These are phyloP conservation scores for Morinoia aosen DNA, from an alignment of 2,888 invertebrate species.

Conservation along the genomic window DNA sequence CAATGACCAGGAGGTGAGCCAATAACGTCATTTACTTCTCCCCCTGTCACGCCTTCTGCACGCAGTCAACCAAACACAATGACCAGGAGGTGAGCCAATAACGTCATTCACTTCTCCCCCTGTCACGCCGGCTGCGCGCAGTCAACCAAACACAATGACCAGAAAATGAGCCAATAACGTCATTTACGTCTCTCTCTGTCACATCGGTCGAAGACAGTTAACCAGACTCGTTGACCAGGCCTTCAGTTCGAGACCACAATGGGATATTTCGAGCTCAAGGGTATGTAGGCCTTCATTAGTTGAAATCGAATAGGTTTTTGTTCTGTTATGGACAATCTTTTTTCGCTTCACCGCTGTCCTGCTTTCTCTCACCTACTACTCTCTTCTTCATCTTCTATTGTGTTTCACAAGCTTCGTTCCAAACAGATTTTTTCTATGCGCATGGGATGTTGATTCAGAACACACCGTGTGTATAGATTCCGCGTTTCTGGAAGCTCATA, in stretches of 20 bases:
- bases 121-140: slow-evolving; percentile 91
- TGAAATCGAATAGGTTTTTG: too few relatives aligned
- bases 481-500: too few relatives aligned
- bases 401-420: too few relatives aligned
- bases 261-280: too few relatives aligned
- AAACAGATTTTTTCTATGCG: too few relatives aligned
- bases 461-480: too few relatives aligned
- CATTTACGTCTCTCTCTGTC: slow-evolving; percentile 70
- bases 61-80: slow-evolving; percentile 74
- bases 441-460: too few relatives aligned
- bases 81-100: slow-evolving; percentile 40
- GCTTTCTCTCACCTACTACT: too few relatives aligned
- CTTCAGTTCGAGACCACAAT: background rate
- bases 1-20: slow-evolving; percentile 56
- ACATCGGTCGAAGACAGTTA: background rate
- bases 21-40: background rate
- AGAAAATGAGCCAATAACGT: slow-evolving; percentile 10
- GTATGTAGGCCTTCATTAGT: too few relatives aligned
- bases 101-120: background rate
- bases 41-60: slow-evolving; percentile 90
- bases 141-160: slow-evolving; percentile 69
- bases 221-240: background rate
- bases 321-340: too few relatives aligned
- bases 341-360: too few relatives aligned
- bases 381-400: too few relatives aligned